Evolutionary conservation across 2,888 invertebrate genomes (phyloP).

Genomic region (Blera fallax): DNA sequence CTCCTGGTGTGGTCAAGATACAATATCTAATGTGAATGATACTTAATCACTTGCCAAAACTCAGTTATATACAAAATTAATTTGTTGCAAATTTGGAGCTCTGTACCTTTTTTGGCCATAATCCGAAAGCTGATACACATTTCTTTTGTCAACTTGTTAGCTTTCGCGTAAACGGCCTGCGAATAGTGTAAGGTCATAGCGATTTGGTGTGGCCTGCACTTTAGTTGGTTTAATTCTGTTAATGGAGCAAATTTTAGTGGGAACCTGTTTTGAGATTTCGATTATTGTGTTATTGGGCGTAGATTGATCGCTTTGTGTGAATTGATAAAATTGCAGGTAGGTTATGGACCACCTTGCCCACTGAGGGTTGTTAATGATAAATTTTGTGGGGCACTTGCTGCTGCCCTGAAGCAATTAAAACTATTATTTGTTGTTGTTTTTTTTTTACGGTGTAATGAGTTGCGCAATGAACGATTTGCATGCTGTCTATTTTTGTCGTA

Average conservation of each 20-base stretch:
- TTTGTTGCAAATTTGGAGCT: background rate
- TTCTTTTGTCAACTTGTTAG: constrained; percentile 25
- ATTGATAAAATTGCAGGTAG: background rate
- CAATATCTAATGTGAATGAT: constrained; percentile 45
- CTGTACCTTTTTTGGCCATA: background rate
- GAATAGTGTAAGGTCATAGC: constrained; percentile 24
- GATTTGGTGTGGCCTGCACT: background rate
- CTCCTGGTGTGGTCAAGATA: constrained; percentile 15
- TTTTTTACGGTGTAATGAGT: constrained; percentile 8
- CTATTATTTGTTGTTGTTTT: constrained; percentile 17
- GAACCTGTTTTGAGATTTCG: constrained; percentile 34
- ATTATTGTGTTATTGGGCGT: constrained; percentile 22
- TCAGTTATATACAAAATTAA: constrained; percentile 45
- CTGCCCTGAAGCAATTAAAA: constrained; percentile 36
- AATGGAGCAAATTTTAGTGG: constrained; percentile 14
- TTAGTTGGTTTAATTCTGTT: background rate
- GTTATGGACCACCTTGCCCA: constrained; percentile 8
- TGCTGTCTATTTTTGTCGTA: background rate
- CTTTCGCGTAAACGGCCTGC: constrained; percentile 9
- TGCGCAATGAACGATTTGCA: constrained; percentile 27
- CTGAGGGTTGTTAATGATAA: constrained; percentile 5
- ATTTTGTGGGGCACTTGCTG: background rate
- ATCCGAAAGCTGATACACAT: constrained; percentile 22
- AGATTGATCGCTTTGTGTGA: constrained; percentile 19
- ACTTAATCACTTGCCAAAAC: background rate